Percentiles rank a stretch among this genome's conserved stretches.
Conservation (phyloP, 1,140 invertebrate genomes). For the Brachionus koreanus region DNA sequence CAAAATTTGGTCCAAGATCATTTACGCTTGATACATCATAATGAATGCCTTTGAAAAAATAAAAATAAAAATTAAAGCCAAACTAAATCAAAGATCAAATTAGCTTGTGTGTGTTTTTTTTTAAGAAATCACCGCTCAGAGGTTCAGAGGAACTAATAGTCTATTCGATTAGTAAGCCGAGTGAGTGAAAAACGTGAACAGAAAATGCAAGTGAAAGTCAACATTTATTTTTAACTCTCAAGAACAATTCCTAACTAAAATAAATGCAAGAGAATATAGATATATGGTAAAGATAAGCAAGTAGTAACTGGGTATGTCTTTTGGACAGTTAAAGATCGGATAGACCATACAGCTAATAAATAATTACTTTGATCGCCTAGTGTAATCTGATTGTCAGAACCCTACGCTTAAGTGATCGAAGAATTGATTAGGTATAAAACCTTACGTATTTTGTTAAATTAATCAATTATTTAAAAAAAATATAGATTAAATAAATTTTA, state of each 20-base stretch:
- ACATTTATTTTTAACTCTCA: not conserved
- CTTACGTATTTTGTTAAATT: not conserved
- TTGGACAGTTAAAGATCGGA: not conserved
- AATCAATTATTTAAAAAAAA: slow-evolving; percentile 7
- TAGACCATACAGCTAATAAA: slow-evolving; percentile 20
- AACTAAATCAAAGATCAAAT: not conserved
- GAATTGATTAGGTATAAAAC: not conserved
- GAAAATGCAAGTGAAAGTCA: not conserved
- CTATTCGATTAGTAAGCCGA: slow-evolving; percentile 17
- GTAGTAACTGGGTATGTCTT: not conserved
- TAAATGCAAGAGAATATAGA: slow-evolving; percentile 16
- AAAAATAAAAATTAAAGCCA: not conserved
- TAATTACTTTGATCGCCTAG: slow-evolving; percentile 5
- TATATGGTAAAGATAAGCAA: not conserved
- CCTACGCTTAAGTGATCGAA: slow-evolving; percentile 14
- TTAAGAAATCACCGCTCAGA: not conserved
- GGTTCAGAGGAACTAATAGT: not conserved
- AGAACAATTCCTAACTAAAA: not conserved
- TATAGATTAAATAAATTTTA: not conserved
- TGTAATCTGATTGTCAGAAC: not conserved
- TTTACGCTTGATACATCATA: slow-evolving; percentile 32
- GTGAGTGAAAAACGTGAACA: not conserved
- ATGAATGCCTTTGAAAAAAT: slow-evolving; percentile 20
- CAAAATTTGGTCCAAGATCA: not conserved
- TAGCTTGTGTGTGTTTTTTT: not conserved